Evolutionary conservation across 2,797 vertebrate genomes (phyloP), one percentile per base, ranked within the genome.

Genomic region (Coregonus sp.): DNA sequence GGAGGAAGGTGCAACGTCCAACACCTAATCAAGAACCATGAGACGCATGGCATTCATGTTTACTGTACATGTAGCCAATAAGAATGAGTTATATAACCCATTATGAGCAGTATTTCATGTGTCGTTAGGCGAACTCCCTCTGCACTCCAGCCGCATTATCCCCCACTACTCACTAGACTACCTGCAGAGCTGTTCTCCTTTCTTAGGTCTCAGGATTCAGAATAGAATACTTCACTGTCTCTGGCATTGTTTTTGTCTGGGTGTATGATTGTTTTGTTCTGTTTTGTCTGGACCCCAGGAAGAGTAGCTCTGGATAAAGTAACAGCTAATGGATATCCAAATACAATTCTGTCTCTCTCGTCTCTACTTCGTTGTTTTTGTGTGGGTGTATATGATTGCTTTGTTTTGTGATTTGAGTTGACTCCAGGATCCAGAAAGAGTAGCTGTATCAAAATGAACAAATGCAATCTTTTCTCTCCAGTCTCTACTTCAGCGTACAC

Each of bases 151-250:
- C 9, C 50, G 72, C 11, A 71, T 74, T 79, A 74, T 35, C 25
- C 15, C 12, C 25, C 72, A 66, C 82, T 47, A 47, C 40, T 11
- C 40, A 47, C 40, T 35, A 51, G 67, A 20, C 37, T 79, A 47
- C 84, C 76, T 77, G 75, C 79, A 75, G 65, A 80, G 72, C 79
- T 79, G 67, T 79, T 80, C 87, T 86, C 78, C 78, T 25, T 63
- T 25, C 59, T 88, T 79, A 73, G 88, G 85, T 84, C 88, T 84
- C 84, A 4, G 84, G 89, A 93, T 89, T 89, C 87, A 84, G 40
- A 77, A 78, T 63, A 71, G 78, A 75, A 83, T 84, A 51, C 14
- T 25, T 47, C 9, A 7, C 40, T 0, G 2, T 11, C 9, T 47
- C 40, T 47, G 40, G 40, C 40, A 12, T 47, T 47, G 40, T 47